These are phyloP conservation scores for Lipophrys pholis DNA, from an alignment of 2,113 vertebrate species.

Conservation along the genomic window DNA sequence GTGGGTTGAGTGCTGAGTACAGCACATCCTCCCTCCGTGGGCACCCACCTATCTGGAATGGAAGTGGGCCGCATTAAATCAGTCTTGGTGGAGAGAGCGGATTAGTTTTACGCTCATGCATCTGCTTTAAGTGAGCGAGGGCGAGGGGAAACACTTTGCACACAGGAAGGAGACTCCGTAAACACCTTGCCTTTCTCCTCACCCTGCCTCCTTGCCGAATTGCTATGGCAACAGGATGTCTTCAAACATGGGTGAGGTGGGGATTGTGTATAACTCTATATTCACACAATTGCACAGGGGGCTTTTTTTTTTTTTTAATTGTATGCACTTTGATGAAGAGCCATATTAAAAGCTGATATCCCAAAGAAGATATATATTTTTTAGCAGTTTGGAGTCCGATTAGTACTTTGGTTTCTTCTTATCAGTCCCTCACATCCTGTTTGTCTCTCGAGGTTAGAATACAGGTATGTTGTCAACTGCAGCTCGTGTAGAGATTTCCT, in stretches of 20 bases:
- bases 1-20: background rate
- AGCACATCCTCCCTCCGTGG: slow-evolving; percentile 2
- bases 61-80: slow-evolving; percentile 66
- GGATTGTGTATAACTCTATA: slow-evolving; percentile 31
- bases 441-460: slow-evolving; percentile 21
- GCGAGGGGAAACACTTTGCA: slow-evolving; percentile 66
- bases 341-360: slow-evolving; percentile 6
- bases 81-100: slow-evolving; percentile 54
- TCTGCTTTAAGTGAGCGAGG: slow-evolving; percentile 55
- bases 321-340: slow-evolving; percentile 1
- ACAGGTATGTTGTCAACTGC: background rate
- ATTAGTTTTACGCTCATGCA: slow-evolving; percentile 60
- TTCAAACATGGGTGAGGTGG: slow-evolving; percentile 52
- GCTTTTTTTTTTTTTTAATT: slow-evolving; percentile 7
- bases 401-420: background rate
- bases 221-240: slow-evolving; percentile 79
- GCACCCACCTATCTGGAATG: slow-evolving; percentile 36
- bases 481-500: no score
- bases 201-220: slow-evolving; percentile 52
- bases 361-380: slow-evolving; percentile 8
- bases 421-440: background rate
- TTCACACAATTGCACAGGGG: slow-evolving; percentile 17
- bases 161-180: slow-evolving; percentile 66
- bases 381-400: background rate
- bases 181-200: slow-evolving; percentile 48